phyloP scores from a whole-genome alignment of 2,888 invertebrate species.

The Belgica antarctica region DNA sequence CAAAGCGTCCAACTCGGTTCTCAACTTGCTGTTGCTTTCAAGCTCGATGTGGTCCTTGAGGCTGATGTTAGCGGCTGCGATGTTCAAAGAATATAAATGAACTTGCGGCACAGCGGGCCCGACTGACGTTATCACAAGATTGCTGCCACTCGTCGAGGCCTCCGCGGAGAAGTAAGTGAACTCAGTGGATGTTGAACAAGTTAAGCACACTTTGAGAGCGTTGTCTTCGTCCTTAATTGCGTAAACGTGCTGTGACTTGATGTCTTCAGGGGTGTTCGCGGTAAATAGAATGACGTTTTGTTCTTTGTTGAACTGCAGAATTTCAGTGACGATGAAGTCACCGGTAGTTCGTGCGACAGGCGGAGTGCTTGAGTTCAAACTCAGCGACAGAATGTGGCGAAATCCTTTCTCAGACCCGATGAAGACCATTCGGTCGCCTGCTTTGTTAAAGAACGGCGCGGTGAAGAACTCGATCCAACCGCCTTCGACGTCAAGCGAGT shows the following conservation, averaged over 20 bases:
- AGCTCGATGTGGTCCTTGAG: conserved; percentile 55
- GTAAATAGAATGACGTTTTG: conserved; percentile 75
- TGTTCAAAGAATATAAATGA: conserved; percentile 58
- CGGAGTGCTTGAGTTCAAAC: conserved; percentile 46
- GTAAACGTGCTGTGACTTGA: conserved; percentile 79
- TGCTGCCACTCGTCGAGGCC: conserved; percentile 65
- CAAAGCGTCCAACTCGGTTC: conserved; percentile 56
- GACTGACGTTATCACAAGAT: conserved; percentile 73
- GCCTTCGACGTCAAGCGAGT: conserved; percentile 51
- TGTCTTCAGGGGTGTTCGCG: conserved; percentile 72
- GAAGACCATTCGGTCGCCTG: conserved; percentile 69
- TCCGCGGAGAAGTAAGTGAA: conserved; percentile 58
- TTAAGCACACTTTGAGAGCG: conserved; percentile 64
- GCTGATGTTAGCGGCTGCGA: conserved; percentile 47
- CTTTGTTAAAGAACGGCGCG: conserved; percentile 66
- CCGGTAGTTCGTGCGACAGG: conserved; percentile 61
- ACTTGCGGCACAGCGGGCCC: conserved; percentile 82
- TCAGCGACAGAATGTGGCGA: conserved; percentile 49
- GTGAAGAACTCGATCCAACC: conserved; percentile 82
- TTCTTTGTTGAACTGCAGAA: conserved; percentile 69
- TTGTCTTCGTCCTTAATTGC: conserved; percentile 61
- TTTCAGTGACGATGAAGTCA: conserved; percentile 68
- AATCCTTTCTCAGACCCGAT: conserved; percentile 65
- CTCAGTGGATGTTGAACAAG: conserved; percentile 62
- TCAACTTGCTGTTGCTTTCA: conserved; percentile 66